Percentiles rank a stretch among this genome's conserved stretches.
phyloP scores from a whole-genome alignment of 1,140 invertebrate genomes.

The Drosophila watanabei region DNA sequence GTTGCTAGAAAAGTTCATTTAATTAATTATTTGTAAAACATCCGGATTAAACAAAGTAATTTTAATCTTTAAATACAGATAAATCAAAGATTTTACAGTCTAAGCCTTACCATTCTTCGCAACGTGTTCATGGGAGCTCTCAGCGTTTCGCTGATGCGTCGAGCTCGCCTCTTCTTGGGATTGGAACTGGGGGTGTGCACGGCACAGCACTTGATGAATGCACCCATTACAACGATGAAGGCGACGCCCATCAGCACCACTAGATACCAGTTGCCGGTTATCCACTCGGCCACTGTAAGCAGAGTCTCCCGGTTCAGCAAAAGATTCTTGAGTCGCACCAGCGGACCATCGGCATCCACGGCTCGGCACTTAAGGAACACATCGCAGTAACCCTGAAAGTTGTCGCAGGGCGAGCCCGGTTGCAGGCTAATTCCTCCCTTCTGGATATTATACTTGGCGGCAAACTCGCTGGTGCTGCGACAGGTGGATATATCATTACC shows the following conservation, averaged over 20 bases:
- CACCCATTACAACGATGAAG: slow-evolving; percentile 97
- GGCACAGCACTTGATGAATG: slow-evolving; percentile 99
- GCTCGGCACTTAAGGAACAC: slow-evolving; percentile 98
- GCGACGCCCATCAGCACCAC: slow-evolving; percentile 96
- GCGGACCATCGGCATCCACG: slow-evolving; percentile 98
- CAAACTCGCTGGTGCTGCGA: slow-evolving; percentile 94
- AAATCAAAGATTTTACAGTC: background rate
- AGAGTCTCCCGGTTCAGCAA: slow-evolving; percentile 97
- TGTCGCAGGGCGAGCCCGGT: slow-evolving; percentile 98
- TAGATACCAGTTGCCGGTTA: slow-evolving; percentile 98
- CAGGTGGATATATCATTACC: slow-evolving; percentile 92
- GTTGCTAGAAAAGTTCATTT: slow-evolving; percentile 74
- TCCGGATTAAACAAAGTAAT: background rate
- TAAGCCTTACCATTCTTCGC: slow-evolving; percentile 87
- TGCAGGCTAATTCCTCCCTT: slow-evolving; percentile 94
- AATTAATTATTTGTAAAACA: background rate
- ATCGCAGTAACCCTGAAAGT: slow-evolving; percentile 99
- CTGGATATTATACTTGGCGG: slow-evolving; percentile 90
- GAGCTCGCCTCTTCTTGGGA: slow-evolving; percentile 95
- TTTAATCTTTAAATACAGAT: background rate
- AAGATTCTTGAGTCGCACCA: slow-evolving; percentile 98
- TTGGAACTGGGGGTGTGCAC: slow-evolving; percentile 99
- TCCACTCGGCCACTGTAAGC: slow-evolving; percentile 94
- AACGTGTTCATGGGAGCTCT: slow-evolving; percentile 95
- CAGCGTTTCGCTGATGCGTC: slow-evolving; percentile 94